Evolutionary conservation across 2,888 invertebrate species (phyloP), one percentile per base, ranked within the genome.

Genomic region (Emesis castigata): DNA sequence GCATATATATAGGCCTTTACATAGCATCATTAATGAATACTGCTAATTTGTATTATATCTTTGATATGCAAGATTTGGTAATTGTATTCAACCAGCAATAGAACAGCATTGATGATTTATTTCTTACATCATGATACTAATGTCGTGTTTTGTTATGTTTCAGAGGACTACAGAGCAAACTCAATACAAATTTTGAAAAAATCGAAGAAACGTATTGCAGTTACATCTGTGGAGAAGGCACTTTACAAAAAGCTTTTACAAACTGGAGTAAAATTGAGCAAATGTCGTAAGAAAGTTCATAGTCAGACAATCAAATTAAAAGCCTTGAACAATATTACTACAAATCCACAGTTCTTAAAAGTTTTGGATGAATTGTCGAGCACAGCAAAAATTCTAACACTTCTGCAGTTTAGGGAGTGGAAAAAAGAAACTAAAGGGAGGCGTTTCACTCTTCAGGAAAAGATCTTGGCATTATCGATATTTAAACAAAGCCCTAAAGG

Each of bases 401-500:
- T 65, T 5, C 9, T 80, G 34, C 77, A 75, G 29, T 73, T 78
- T 22, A 48, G 70, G 68, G 69, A 71, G 7, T 62, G 39, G 6
- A 73, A 75, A 65, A 75, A 80, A 16, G 29, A 11, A n/a, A 34
- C 11, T 29, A 86, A 82, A 74, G 85, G 82, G 1, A 64, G 84
- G 31, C 73, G 81, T 7, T 85, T 85, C 70, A 14, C 66, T 3
- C 7, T 77, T 4, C 8, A 81, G 16, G 85, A 87, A 79, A 84
- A 84, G 79, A 77, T 81, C 73, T 39, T 74, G 14, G 81, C 83
- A 7, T 74, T 86, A 26, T 76, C 81, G 9, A 79, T 85, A 0
- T 65, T 80, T 0, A 87, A 80, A 70, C 74, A 78, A 72, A 79
- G 82, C 39, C 70, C 71, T 9, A 76, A 79, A 31, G 75, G 53